Conservation (phyloP, 2,797 vertebrate species). For the Martes flavigula region DNA sequence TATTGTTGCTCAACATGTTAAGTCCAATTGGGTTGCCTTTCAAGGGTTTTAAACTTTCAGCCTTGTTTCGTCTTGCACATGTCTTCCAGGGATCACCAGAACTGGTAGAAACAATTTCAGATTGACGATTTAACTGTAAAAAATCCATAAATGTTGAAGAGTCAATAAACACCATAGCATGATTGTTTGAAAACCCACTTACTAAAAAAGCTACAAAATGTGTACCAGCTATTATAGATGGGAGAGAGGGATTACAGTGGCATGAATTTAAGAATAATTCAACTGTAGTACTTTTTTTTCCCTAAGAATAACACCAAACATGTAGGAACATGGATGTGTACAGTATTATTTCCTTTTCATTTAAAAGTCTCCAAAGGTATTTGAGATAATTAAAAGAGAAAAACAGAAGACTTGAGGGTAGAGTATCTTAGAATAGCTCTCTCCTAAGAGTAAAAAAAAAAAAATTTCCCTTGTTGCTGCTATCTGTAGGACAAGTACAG, state of each 20-base stretch:
- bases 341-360: conserved; percentile 16
- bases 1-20: conserved; percentile 90
- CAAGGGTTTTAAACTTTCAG: conserved; percentile 83
- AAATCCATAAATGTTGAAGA: conserved; percentile 58
- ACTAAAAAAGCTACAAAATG: not conserved
- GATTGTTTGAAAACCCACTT: conserved; percentile 41
- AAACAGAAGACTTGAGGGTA: not conserved
- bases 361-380: conserved; percentile 14
- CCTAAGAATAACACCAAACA: not conserved
- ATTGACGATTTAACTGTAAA: conserved; percentile 82
- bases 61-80: conserved; percentile 88
- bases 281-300: not conserved
- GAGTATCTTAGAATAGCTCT: not conserved
- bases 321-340: not conserved
- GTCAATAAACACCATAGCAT: not conserved
- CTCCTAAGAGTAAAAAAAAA: not conserved
- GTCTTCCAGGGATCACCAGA: conserved; percentile 88
- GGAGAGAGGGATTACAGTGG: not conserved
- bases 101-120: conserved; percentile 80
- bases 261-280: not conserved
- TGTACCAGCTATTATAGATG: not conserved
- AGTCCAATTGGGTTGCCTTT: conserved; percentile 88
- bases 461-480: not conserved
- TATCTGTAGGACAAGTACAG: not conserved
- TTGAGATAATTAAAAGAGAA: not conserved